Conservation (phyloP, 2,797 vertebrate species). For the Ibycter americanus region DNA sequence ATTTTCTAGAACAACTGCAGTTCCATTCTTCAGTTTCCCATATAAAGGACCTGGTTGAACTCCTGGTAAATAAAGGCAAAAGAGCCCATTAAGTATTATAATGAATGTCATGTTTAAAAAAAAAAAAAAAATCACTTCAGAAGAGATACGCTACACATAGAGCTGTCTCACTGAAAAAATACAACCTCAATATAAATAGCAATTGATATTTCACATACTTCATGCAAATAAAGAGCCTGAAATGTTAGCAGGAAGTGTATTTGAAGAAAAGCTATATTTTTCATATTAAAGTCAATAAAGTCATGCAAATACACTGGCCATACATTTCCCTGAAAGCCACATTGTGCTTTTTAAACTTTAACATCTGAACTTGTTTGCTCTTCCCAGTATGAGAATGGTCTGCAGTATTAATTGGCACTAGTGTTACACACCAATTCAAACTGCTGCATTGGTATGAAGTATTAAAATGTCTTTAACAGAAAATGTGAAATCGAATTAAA, state of each 20-base stretch:
- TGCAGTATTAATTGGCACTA: fast-evolving
- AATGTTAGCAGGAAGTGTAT: background rate
- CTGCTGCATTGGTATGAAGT: fast-evolving
- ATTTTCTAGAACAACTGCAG: constrained; percentile 78
- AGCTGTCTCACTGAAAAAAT: background rate
- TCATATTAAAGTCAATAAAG: background rate
- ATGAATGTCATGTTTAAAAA: background rate
- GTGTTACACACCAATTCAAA: fast-evolving
- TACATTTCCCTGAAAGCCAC: background rate
- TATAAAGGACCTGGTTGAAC: constrained; percentile 87
- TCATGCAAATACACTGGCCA: background rate
- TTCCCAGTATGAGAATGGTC: fast-evolving
- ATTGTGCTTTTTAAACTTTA: background rate
- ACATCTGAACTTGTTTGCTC: no score
- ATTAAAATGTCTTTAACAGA: fast-evolving
- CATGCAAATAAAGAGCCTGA: background rate
- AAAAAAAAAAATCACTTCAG: no score
- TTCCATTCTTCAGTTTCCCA: constrained; percentile 86
- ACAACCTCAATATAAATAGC: background rate
- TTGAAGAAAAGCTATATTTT: background rate
- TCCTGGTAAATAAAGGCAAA: constrained; percentile 73
- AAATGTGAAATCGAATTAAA: fast-evolving
- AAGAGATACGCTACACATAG: background rate
- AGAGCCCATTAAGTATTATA: background rate
- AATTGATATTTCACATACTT: background rate